Conservation (phyloP, 2,113 vertebrate genomes). For the Plestiodon gilberti region DNA sequence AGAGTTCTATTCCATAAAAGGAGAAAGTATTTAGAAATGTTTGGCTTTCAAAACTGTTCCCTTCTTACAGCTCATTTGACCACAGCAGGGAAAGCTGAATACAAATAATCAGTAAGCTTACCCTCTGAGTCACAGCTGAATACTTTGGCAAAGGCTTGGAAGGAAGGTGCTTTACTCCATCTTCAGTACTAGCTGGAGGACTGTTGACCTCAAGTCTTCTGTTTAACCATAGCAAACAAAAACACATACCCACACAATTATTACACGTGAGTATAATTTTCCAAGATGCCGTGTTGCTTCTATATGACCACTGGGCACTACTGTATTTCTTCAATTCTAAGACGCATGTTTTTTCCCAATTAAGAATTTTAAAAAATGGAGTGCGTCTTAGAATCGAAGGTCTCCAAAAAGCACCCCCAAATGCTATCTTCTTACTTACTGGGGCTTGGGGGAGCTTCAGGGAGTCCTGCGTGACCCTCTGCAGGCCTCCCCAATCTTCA, state of each 20-base stretch:
- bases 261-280: conserved; percentile 21
- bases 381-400: too few relatives aligned
- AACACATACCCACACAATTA: conserved; percentile 32
- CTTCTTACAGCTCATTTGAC: conserved; percentile 66
- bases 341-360: too few relatives aligned
- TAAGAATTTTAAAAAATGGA: too few relatives aligned
- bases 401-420: too few relatives aligned
- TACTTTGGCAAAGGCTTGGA: neutral
- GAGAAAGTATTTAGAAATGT: conserved; percentile 78
- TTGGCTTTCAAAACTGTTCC: conserved; percentile 60
- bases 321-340: too few relatives aligned
- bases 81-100: conserved; percentile 57
- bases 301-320: neutral
- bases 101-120: conserved; percentile 59
- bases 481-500: too few relatives aligned
- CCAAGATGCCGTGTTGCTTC: conserved; percentile 31
- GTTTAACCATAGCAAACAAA: neutral
- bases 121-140: conserved; percentile 56
- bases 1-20: conserved; percentile 80
- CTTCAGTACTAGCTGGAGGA: conserved; percentile 41
- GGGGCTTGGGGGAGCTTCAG: too few relatives aligned
- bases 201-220: conserved; percentile 44
- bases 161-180: conserved; percentile 54
- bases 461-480: too few relatives aligned
- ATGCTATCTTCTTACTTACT: too few relatives aligned